Evolutionary conservation across 1,140 invertebrate species (phyloP).

Genomic region (Cyclargus thomasi): DNA sequence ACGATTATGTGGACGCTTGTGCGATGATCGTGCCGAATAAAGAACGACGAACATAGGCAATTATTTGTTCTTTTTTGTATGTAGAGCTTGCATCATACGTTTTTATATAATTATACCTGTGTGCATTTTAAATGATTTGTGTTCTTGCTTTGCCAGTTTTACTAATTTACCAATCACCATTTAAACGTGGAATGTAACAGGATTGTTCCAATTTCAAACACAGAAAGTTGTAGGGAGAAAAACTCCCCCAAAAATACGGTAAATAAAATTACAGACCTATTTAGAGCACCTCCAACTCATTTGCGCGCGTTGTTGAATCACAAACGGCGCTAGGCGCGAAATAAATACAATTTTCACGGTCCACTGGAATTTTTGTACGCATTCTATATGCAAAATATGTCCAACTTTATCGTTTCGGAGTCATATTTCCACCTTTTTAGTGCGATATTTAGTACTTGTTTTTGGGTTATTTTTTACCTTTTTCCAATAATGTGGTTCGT

Average conservation of each 20-base stretch:
- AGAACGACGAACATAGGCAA: no score
- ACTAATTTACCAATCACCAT: no score
- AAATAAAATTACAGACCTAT: constrained; percentile 3
- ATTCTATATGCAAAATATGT: not conserved
- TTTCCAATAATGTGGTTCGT: no score
- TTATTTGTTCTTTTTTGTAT: no score
- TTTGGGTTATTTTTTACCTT: no score
- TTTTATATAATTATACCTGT: no score
- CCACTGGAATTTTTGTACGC: not conserved
- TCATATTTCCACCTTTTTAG: not conserved
- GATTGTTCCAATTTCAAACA: not conserved
- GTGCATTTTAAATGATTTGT: no score
- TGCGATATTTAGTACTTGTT: not conserved
- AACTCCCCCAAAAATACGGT: not conserved
- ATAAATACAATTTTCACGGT: constrained; percentile 10
- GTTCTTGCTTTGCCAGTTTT: no score
- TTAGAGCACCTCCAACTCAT: constrained; percentile 6
- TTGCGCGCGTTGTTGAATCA: not conserved
- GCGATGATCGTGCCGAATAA: no score
- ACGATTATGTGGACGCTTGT: no score
- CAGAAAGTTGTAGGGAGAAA: not conserved
- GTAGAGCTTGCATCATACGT: no score
- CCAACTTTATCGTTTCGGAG: not conserved
- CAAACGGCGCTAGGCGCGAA: not conserved
- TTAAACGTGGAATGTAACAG: no score